Evolutionary conservation across 2,113 vertebrate genomes (phyloP).

Genomic region (Pogona vitticeps): DNA sequence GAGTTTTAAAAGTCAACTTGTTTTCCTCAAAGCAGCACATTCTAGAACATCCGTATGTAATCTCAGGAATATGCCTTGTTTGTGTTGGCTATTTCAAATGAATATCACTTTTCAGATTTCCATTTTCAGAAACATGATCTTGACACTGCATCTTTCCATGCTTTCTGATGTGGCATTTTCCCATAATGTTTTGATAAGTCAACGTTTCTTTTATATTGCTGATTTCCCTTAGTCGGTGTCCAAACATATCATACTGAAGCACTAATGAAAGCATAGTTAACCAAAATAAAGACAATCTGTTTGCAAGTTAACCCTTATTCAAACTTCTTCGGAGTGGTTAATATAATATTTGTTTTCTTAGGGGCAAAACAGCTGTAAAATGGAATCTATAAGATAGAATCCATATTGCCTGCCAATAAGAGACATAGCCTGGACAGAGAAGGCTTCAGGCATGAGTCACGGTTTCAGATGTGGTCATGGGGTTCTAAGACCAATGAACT

Average conservation of each 20-base stretch:
- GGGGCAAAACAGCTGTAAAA: not conserved
- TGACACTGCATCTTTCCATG: not conserved
- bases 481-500: not conserved
- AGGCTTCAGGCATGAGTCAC: not conserved
- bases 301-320: not conserved
- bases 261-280: constrained; percentile 19
- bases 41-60: not conserved
- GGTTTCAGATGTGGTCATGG: not conserved
- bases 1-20: not conserved
- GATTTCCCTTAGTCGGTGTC: constrained; percentile 15
- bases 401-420: not conserved
- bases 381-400: not conserved
- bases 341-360: not conserved
- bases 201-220: constrained; percentile 21
- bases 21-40: not conserved
- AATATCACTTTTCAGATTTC: constrained; percentile 41
- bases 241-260: constrained; percentile 18
- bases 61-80: not conserved
- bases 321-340: not conserved
- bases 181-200: constrained; percentile 29
- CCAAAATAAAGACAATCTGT: constrained; percentile 3
- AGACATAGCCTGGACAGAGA: not conserved
- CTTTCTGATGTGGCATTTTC: constrained; percentile 29
- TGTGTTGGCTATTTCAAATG: constrained; percentile 15
- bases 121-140: constrained; percentile 6